phyloP scores from a whole-genome alignment of 2,113 vertebrate genomes.

The Piaya cayana region DNA sequence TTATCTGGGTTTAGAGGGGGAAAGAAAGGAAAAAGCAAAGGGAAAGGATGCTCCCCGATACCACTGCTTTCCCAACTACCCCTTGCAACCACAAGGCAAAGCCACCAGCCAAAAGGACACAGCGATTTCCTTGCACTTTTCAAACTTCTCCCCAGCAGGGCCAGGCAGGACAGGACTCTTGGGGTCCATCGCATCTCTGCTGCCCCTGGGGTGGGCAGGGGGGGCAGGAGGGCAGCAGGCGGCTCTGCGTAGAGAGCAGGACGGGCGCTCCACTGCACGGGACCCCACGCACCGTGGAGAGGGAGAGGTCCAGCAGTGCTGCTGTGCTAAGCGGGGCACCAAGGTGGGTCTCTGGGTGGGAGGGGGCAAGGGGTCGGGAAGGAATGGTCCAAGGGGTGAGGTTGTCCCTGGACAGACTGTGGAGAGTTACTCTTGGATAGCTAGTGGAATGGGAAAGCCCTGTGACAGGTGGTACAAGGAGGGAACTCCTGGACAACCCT shows the following conservation, averaged over 20 bases:
- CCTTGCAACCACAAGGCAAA: fast-evolving
- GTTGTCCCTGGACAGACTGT: neutral
- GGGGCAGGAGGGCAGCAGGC: neutral
- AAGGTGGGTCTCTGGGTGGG: neutral
- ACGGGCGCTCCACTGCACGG: too few relatives aligned
- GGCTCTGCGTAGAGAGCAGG: too few relatives aligned
- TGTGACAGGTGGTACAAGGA: neutral
- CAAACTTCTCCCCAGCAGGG: neutral
- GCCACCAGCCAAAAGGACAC: fast-evolving
- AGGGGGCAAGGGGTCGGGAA: neutral
- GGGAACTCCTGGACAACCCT: neutral
- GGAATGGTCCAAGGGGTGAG: neutral
- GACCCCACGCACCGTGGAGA: neutral
- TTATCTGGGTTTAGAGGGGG: neutral
- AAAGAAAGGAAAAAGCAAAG: fast-evolving
- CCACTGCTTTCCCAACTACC: fast-evolving
- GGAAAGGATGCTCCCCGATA: neutral
- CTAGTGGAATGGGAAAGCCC: neutral
- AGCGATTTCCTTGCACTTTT: neutral
- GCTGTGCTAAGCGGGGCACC: neutral
- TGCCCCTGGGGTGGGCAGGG: too few relatives aligned
- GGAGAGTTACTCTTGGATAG: neutral
- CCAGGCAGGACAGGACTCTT: neutral
- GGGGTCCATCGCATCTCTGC: too few relatives aligned
- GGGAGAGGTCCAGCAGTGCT: neutral